Percentiles rank a stretch among this genome's conserved stretches.
phyloP scores from a whole-genome alignment of 2,888 invertebrate genomes.

The Sepiola atlantica region DNA sequence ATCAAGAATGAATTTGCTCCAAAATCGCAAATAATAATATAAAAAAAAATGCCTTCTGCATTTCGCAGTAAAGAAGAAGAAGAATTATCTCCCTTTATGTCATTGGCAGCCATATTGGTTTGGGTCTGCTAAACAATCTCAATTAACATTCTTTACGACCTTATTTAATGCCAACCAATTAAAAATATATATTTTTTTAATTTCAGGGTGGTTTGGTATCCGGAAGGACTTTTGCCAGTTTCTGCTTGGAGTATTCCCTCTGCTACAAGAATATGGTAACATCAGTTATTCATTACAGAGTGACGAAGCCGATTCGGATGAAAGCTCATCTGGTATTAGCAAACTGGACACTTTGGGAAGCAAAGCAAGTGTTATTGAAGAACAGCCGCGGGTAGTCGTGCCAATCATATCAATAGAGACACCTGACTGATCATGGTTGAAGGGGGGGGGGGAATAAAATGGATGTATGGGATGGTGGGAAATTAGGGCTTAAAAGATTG shows the following conservation, averaged over 20 bases:
- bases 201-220: conserved; percentile 98
- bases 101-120: too few species aligned
- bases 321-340: conserved; percentile 48
- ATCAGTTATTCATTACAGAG: conserved; percentile 84
- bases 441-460: not conserved
- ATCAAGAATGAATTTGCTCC: too few species aligned
- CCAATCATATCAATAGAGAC: conserved; percentile 70
- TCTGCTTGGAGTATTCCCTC: conserved; percentile 92
- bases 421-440: conserved; percentile 62
- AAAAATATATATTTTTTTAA: conserved; percentile 48
- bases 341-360: conserved; percentile 50
- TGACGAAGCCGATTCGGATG: conserved; percentile 54
- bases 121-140: too few species aligned
- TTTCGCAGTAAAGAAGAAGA: too few species aligned
- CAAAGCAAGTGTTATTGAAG: conserved; percentile 77
- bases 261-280: conserved; percentile 98
- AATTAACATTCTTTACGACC: not conserved
- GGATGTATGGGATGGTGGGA: not conserved
- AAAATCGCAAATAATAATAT: too few species aligned
- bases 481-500: not conserved
- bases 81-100: too few species aligned
- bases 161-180: not conserved
- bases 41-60: too few species aligned
- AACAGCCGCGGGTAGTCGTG: conserved; percentile 76
- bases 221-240: conserved; percentile 98